Evolutionary conservation across 37 sponge, comb jelly and placozoan species (phyloP).

Genomic region (Aphrocallistes beatrix): DNA sequence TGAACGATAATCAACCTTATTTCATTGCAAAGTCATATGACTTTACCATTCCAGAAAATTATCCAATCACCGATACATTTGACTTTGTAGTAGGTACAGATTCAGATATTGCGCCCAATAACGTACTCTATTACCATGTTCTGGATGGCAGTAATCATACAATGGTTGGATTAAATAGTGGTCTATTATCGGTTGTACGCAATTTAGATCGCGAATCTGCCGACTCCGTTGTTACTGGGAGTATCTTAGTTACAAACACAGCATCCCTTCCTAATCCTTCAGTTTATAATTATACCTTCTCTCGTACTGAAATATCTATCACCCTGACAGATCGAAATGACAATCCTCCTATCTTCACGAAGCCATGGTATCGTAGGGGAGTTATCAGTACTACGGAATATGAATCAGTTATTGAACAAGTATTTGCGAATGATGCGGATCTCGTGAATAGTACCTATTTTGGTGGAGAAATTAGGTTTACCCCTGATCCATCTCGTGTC

Average conservation of each 20-base stretch:
- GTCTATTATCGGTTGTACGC: background rate
- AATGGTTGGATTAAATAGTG: background rate
- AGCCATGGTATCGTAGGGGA: background rate
- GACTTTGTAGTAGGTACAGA: background rate
- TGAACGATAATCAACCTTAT: background rate
- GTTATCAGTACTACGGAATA: background rate
- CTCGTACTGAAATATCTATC: background rate
- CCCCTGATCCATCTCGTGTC: background rate
- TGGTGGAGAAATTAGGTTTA: background rate
- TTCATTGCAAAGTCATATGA: background rate
- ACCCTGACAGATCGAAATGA: background rate
- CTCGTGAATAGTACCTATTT: background rate
- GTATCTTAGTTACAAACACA: background rate
- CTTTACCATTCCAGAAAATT: background rate
- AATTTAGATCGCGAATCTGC: background rate
- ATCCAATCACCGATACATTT: background rate
- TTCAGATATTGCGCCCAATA: background rate
- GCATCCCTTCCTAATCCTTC: background rate
- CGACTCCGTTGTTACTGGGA: background rate
- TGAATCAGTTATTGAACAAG: background rate
- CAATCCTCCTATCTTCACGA: background rate
- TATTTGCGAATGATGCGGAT: background rate
- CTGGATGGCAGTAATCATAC: background rate
- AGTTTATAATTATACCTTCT: background rate
- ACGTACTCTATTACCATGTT: background rate